Conservation (phyloP, 2,113 vertebrate genomes). For the Coreoperca whiteheadi region DNA sequence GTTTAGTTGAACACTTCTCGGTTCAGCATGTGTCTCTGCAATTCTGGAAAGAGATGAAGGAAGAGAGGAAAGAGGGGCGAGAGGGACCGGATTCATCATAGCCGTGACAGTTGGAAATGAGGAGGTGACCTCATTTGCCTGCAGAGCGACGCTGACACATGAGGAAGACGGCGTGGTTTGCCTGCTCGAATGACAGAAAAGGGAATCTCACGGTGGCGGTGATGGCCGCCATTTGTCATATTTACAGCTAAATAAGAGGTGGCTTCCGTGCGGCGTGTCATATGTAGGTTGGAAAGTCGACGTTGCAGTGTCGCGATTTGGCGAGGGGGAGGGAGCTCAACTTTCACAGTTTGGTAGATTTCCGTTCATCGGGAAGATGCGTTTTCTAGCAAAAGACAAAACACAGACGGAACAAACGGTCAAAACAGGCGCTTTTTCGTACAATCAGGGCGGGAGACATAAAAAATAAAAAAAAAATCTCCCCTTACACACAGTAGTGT, state of each 20-base stretch:
- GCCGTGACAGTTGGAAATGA: constrained; percentile 4
- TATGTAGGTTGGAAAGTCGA: background rate
- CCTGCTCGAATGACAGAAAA: background rate
- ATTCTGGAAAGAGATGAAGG: background rate
- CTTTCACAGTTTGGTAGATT: background rate
- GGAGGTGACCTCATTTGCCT: constrained; percentile 37
- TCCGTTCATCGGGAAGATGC: background rate
- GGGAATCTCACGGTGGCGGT: background rate
- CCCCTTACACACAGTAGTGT: background rate
- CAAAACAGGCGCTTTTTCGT: too few species aligned
- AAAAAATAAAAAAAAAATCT: too few species aligned
- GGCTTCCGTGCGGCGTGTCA: background rate
- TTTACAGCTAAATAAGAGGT: background rate
- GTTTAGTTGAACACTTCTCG: constrained; percentile 28
- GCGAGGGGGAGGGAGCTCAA: background rate
- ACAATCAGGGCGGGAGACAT: too few species aligned
- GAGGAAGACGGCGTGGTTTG: background rate
- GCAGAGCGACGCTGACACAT: constrained; percentile 13
- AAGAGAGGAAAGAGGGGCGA: background rate
- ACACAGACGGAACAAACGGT: background rate
- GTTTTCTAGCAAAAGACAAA: background rate
- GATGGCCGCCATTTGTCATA: background rate
- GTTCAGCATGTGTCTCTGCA: background rate
- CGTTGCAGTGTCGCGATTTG: background rate
- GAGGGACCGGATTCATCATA: constrained; percentile 10